phyloP scores from a whole-genome alignment of 2,888 invertebrate species.

The Griposia aprilina region DNA sequence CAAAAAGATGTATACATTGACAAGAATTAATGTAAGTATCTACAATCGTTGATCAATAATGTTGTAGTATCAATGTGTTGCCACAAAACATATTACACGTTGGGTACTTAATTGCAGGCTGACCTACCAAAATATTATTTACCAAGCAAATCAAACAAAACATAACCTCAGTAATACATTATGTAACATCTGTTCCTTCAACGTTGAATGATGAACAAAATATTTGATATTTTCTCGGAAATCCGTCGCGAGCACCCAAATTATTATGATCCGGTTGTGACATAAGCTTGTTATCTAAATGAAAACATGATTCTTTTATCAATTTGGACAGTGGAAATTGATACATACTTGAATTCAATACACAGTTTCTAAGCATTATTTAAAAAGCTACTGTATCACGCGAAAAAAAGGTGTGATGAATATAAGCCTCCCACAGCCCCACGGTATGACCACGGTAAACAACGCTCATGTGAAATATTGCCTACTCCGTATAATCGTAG shows the following conservation, averaged over 20 bases:
- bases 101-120: background rate
- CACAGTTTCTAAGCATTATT: background rate
- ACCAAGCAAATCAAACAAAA: background rate
- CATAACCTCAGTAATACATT: background rate
- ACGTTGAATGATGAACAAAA: background rate
- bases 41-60: background rate
- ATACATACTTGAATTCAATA: background rate
- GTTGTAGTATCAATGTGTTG: background rate
- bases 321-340: background rate
- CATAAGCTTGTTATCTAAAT: conserved; percentile 9
- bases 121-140: background rate
- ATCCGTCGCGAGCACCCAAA: background rate
- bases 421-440: background rate
- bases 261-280: conserved; percentile 8
- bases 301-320: background rate
- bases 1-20: background rate
- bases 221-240: conserved; percentile 15
- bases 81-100: background rate
- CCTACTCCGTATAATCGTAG: background rate
- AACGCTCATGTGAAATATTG: background rate
- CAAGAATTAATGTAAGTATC: background rate
- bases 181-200: conserved; percentile 7
- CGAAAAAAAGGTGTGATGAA: background rate
- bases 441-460: background rate
- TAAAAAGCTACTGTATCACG: background rate